Evolutionary conservation across 2,113 vertebrate species (phyloP).

Genomic region (Pelusios castaneus): DNA sequence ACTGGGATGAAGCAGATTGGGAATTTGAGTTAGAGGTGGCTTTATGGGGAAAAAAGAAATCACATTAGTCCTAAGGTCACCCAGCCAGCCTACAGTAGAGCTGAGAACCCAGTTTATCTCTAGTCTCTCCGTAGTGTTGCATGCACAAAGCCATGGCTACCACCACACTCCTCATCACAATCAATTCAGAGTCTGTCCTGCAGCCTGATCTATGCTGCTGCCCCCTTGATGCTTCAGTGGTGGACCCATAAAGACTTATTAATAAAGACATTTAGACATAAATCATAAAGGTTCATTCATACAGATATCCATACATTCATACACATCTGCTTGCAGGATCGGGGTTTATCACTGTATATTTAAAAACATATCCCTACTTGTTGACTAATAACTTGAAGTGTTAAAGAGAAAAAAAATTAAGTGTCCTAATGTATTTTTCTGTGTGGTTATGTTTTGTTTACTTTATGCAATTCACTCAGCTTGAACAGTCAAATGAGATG

Average conservation of each 20-base stretch:
- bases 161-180: neutral
- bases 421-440: neutral
- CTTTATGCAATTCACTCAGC: neutral
- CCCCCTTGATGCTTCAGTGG: neutral
- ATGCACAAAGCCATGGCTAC: neutral
- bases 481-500: neutral
- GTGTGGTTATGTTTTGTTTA: neutral
- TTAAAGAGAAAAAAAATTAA: neutral
- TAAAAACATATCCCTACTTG: neutral
- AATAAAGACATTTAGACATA: neutral
- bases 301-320: no score
- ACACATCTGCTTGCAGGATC: neutral
- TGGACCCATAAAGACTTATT: neutral
- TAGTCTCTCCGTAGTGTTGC: no score
- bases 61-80: neutral
- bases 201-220: neutral
- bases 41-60: neutral
- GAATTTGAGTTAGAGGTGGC: neutral
- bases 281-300: neutral
- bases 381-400: neutral
- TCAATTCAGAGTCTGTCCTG: neutral
- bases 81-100: neutral
- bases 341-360: neutral
- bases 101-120: neutral
- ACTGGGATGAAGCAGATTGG: neutral